Percentiles rank a stretch among this genome's conserved stretches.
phyloP scores from a whole-genome alignment of 2,888 invertebrate species.

The Fabriciana adippe region DNA sequence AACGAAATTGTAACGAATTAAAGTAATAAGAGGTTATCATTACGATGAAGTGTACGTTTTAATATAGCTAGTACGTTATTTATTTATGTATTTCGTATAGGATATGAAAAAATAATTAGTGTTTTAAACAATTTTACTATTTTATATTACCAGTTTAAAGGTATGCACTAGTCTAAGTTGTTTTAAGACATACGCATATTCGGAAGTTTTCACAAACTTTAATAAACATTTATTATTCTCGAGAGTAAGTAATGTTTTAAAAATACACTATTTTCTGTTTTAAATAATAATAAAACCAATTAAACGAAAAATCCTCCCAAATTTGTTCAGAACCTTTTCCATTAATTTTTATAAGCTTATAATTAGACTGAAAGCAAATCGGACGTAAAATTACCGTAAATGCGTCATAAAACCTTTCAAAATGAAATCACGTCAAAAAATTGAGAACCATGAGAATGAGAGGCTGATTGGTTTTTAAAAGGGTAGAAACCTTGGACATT shows the following conservation, averaged over 20 bases:
- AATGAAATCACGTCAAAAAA: conserved; percentile 60
- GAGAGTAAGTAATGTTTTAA: neutral
- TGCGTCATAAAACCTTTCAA: conserved; percentile 47
- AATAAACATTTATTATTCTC: too few species aligned
- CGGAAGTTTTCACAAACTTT: too few species aligned
- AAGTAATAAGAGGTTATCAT: conserved; percentile 11
- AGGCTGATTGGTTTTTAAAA: conserved; percentile 42
- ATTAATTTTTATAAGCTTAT: conserved; percentile 44
- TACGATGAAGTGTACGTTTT: neutral
- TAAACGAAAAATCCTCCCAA: conserved; percentile 5
- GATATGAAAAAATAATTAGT: neutral
- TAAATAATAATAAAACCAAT: conserved; percentile 16
- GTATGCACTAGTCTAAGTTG: too few species aligned
- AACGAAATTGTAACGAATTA: conserved; percentile 25
- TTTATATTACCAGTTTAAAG: too few species aligned
- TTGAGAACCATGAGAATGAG: conserved; percentile 50
- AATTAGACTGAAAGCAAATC: conserved; percentile 49
- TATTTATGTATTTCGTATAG: neutral
- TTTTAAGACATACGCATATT: too few species aligned
- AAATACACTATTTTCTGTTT: conserved; percentile 1
- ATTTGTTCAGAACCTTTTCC: conserved; percentile 15
- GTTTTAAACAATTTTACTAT: too few species aligned
- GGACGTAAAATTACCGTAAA: conserved; percentile 54
- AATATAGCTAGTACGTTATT: neutral
- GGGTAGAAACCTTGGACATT: conserved; percentile 25